phyloP scores from a whole-genome alignment of 2,797 vertebrate species.

The Geotrypetes seraphini region DNA sequence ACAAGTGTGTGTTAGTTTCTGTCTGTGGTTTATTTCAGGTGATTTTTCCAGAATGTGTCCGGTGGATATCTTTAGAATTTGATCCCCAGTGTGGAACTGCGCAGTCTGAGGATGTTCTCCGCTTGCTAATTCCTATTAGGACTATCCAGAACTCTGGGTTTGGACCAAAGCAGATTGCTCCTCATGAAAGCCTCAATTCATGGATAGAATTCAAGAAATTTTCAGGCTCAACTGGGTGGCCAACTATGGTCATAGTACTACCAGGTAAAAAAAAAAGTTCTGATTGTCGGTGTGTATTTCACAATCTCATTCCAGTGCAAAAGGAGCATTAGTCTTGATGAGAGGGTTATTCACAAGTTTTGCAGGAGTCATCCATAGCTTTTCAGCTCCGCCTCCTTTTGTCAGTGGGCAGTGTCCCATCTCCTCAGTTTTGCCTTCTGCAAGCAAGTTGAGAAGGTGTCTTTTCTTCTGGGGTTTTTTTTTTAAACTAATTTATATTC shows the following conservation, averaged over 20 bases:
- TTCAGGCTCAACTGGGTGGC: conserved; percentile 86
- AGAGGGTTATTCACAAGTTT: too few species aligned
- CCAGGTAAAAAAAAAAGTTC: conserved; percentile 70
- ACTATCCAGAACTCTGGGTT: conserved; percentile 74
- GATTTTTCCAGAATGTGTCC: conserved; percentile 91
- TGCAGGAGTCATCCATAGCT: too few species aligned
- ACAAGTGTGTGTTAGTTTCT: not conserved
- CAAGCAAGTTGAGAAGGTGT: too few species aligned
- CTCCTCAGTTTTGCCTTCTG: too few species aligned
- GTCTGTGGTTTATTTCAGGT: conserved; percentile 54
- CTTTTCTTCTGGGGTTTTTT: too few species aligned
- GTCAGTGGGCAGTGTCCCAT: too few species aligned
- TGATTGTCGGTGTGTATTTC: too few species aligned
- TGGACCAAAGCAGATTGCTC: conserved; percentile 69
- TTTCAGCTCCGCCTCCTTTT: too few species aligned
- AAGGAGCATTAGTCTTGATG: too few species aligned
- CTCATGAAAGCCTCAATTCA: conserved; percentile 90
- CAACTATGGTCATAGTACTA: conserved; percentile 83
- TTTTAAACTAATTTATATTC: too few species aligned
- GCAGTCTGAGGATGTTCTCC: conserved; percentile 92
- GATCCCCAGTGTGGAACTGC: conserved; percentile 93
- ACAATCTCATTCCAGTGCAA: too few species aligned
- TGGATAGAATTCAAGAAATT: conserved; percentile 97
- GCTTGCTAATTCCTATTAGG: conserved; percentile 86
- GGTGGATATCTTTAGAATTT: conserved; percentile 94